Base-by-base conservation (phyloP, 1,140 invertebrate genomes). In the Neuroterus valhalla region DNA sequence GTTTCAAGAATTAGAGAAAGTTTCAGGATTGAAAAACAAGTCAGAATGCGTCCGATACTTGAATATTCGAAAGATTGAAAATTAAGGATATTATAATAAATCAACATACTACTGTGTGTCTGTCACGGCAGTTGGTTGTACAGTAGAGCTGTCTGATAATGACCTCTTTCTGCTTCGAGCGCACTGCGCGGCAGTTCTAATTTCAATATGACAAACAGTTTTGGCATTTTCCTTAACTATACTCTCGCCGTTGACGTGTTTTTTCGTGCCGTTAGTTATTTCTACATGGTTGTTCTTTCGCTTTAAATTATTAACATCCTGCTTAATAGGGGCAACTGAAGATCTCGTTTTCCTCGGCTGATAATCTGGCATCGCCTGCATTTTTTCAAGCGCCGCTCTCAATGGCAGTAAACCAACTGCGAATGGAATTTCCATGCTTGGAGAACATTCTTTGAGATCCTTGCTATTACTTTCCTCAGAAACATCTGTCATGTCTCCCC, bases 281-380 rank as follows among this genome's bases (percentile, higher is more conserved):
- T 83, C 77, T 43, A 75, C 67, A 38, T 75, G 45, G 19, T 68
- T 73, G 38, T 75, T 79, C 74, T 86, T 89, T 17, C 85, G 78
- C n/a, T 86, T 90, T 1, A 82, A 42, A 55, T 62, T 71, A 45
- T 26, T 75, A 3, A 68, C 48, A 0, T 90, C 85, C 11, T 85
- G 80, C 42, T 85, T 87, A 0, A 76, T 62, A 0, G 88, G 83
- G 5, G 87, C 84, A 15, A 86, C 87, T 0, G 88, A 90, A 1
- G 89, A 91, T 26, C 90, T 80, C 4, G 90, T 91, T 80, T 91
- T 91, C 4, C 90, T 79, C 5, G 90, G 90, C 14, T 91, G 90
- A 79, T 91, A 89, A 80, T 91, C 90, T 0, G 87, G 84, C 55
- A 86, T 91, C 1, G 89, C 88, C 72, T 91, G 90, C 85, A 91